These are phyloP conservation scores for Cyrtodaria siliqua DNA, from an alignment of 2,888 invertebrate species.

Conservation along the genomic window DNA sequence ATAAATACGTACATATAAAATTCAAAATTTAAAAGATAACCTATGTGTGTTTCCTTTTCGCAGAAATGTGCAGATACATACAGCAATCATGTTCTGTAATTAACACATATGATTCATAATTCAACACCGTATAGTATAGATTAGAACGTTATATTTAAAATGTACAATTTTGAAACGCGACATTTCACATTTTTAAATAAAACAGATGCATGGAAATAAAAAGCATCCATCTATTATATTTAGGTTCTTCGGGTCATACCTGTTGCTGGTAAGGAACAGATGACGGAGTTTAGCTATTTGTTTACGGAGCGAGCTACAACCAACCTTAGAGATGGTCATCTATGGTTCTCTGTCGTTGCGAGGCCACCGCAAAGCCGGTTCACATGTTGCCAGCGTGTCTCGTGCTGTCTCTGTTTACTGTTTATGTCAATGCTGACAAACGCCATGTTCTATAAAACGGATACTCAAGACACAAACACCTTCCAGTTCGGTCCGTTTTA, in stretches of 20 bases:
- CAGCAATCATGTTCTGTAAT: too few relatives aligned
- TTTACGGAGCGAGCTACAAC: slow-evolving; percentile 85
- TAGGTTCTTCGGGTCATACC: slow-evolving; percentile 87
- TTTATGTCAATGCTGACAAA: slow-evolving; percentile 87
- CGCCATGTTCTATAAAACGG: slow-evolving; percentile 87
- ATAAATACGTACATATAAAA: too few relatives aligned
- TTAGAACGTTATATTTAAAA: too few relatives aligned
- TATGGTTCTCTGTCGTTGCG: slow-evolving; percentile 88
- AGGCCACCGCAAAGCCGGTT: slow-evolving; percentile 87
- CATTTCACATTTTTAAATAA: too few relatives aligned
- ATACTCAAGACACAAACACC: slow-evolving; percentile 74
- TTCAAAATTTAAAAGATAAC: too few relatives aligned
- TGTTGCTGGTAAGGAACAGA: slow-evolving; percentile 86
- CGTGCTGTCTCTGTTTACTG: slow-evolving; percentile 87
- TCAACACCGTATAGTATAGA: too few relatives aligned
- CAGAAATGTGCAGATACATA: too few relatives aligned
- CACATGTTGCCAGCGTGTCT: slow-evolving; percentile 86
- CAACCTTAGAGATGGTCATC: slow-evolving; percentile 87
- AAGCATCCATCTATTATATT: too few relatives aligned
- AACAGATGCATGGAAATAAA: too few relatives aligned
- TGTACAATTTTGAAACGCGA: too few relatives aligned
- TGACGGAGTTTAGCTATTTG: slow-evolving; percentile 86
- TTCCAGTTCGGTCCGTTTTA: slow-evolving; percentile 87
- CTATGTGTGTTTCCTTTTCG: too few relatives aligned
- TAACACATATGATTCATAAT: too few relatives aligned